Evolutionary conservation across 2,797 vertebrate genomes (phyloP), one percentile per base, ranked within the genome.

Genomic region (Amblyraja radiata): DNA sequence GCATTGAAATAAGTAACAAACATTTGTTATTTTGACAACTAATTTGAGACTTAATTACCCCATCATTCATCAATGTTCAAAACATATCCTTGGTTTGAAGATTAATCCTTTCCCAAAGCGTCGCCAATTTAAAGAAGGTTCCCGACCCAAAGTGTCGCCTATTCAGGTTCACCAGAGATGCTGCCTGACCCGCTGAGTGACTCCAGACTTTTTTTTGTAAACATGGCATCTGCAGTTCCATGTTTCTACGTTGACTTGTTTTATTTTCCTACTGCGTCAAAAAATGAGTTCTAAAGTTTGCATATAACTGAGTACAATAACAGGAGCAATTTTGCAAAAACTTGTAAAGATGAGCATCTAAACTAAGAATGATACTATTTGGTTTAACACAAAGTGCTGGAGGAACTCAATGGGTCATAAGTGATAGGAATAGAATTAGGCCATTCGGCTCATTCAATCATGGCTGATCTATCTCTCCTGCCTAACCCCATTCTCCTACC

Each of bases 21-120:
- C 65, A 39, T 46, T 91, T 92, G 71, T 76, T 92, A 92, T 54
- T 39, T 16, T 92, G 46, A 76, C 71, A 74, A 92, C 90, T 76
- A 92, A 92, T 92, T 74, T 76, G 90, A 92, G 23, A 58, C 71
- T 74, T 54, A 68, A 91, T 74, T 91, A 74, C 36, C 28, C 71
- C 73, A 28, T 92, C 76, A 92, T 92, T 92, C 73, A 71, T 92
- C 54, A 73, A 39, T 73, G 90, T 46, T 92, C 39, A 92, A 92
- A 92, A 54, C 18, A 46, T 46, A 46, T 4, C 46, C 46, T 46
- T 46, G 46, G 2, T 46, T 46, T 46, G 46, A 46, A 46, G 46
- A 46, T 46, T 2, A 46, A 46, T 46, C 46, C 46, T 46, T 46
- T 46, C 46, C 46, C 46, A 46, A 46, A 46, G 4, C 46, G 46